Evolutionary conservation across 2,797 vertebrate species (phyloP), one percentile per base, ranked within the genome.

Genomic region (Danio albolineatus): DNA sequence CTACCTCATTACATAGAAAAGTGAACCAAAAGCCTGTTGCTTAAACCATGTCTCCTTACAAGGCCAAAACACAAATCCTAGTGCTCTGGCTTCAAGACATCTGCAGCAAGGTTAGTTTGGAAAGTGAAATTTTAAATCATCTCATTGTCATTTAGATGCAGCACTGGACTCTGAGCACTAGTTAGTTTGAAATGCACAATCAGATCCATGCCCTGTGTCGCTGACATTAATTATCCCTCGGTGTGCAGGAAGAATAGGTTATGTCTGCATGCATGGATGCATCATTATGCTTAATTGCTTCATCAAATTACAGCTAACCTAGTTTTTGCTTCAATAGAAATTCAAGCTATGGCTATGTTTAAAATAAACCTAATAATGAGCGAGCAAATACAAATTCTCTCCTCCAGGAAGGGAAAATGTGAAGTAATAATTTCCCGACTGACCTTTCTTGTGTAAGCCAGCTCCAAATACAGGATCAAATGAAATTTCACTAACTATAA

Each of bases 221-320:
- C 38, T 73, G 69, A 78, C 39, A 73, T 78, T 67, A 82, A 64
- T 65, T 80, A 72, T 76, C 36, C 57, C 38, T 59, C 17, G 57
- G 7, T 13, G 36, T 73, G 44, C 51, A 46, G 39, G 59, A 67
- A 77, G 51, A 72, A 66, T 66, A 54, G 59, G 41, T 48, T 62
- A 69, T 76, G 46, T 60, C 67, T 75, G 44, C 43, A 44, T 71
- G 41, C 49, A 69, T 48, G 39, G 49, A 60, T 79, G 59, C 61
- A 66, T 60, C 54, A 48, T 44, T 51, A 53, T 39, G 54, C 16
- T 70, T 76, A 64, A 73, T 64, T 66, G 46, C 67, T 73, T 76
- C 16, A 46, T 73, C 54, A 44, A 59, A 56, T 56, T 64, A 17
- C 5, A 4, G 41, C 51, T 64, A 44, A 51, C 51, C 36, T 61